phyloP scores from a whole-genome alignment of 2,113 vertebrate species.

The Pantherophis guttatus region DNA sequence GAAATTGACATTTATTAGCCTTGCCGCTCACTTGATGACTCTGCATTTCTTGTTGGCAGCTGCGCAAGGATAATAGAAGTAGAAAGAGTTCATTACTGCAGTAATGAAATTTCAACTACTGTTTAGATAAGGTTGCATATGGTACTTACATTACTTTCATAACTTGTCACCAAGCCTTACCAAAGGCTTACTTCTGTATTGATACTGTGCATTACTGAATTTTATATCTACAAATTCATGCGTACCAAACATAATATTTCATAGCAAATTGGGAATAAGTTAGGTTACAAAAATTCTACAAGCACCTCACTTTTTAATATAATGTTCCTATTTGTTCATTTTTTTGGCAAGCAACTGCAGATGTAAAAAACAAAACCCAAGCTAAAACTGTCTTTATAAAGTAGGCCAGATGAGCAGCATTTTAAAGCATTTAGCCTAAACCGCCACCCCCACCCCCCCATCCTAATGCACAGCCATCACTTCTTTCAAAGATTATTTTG shows the following conservation, averaged over 20 bases:
- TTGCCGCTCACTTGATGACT: constrained; percentile 19
- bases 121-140: constrained; percentile 38
- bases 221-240: neutral
- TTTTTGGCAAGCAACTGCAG: neutral
- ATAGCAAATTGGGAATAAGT: constrained; percentile 9
- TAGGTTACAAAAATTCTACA: constrained; percentile 5
- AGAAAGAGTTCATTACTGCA: constrained; percentile 36
- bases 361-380: neutral
- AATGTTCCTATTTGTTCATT: neutral
- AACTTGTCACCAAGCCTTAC: constrained; percentile 12
- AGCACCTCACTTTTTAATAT: neutral
- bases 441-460: no score
- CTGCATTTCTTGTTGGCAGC: constrained; percentile 32
- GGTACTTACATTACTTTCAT: constrained; percentile 24
- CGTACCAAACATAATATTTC: neutral
- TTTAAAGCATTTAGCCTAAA: neutral
- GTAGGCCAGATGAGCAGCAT: neutral
- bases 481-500: neutral
- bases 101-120: constrained; percentile 33
- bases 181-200: constrained; percentile 20
- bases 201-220: neutral
- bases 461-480: neutral
- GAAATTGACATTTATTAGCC: constrained; percentile 31
- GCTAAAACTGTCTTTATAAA: neutral
- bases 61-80: constrained; percentile 31